Conservation (phyloP, 2,888 invertebrate genomes). For the Apotomis betuletana region DNA sequence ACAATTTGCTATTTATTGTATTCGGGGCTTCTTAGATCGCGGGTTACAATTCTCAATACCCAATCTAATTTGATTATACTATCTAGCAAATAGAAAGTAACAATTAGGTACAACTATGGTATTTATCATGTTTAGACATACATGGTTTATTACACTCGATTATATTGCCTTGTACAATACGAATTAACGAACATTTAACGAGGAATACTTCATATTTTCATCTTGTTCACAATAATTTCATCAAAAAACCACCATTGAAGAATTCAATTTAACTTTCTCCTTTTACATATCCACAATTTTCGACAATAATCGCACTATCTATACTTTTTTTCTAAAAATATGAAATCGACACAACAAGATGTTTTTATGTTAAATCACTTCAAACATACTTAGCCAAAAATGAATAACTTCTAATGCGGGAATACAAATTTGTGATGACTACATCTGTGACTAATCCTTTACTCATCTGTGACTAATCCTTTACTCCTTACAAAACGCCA, state of each 20-base stretch:
- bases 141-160: slow-evolving; percentile 69
- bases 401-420: slow-evolving; percentile 67
- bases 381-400: slow-evolving; percentile 72
- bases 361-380: slow-evolving; percentile 70
- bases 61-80: slow-evolving; percentile 83
- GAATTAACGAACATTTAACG: slow-evolving; percentile 73
- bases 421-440: slow-evolving; percentile 79
- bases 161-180: slow-evolving; percentile 76
- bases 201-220: slow-evolving; percentile 72
- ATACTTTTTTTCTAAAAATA: slow-evolving; percentile 77
- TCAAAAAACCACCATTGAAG: slow-evolving; percentile 66
- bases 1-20: slow-evolving; percentile 28
- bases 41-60: slow-evolving; percentile 62
- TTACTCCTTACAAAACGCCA: slow-evolving; percentile 67
- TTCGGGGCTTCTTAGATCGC: slow-evolving; percentile 31
- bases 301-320: slow-evolving; percentile 71
- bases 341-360: slow-evolving; percentile 81
- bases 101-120: slow-evolving; percentile 81
- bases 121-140: slow-evolving; percentile 67
- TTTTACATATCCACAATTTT: slow-evolving; percentile 57
- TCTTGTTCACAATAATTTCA: slow-evolving; percentile 74
- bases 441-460: slow-evolving; percentile 74
- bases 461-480: slow-evolving; percentile 73
- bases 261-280: slow-evolving; percentile 64
- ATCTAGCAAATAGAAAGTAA: slow-evolving; percentile 83